Conservation (phyloP, 1,140 invertebrate species). For the Drosophila equinoxialis region DNA sequence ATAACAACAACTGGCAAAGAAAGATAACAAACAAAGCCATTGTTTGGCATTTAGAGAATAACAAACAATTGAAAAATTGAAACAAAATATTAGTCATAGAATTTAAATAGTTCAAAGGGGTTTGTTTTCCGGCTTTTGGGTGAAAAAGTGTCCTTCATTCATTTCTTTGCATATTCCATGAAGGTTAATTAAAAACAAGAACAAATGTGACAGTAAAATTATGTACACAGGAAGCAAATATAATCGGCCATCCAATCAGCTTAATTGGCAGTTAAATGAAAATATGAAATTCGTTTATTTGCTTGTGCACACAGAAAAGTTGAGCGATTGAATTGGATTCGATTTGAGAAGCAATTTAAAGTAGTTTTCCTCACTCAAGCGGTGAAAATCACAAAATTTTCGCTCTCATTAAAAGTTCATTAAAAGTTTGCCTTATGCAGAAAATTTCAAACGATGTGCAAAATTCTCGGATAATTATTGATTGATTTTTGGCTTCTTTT, state of each 20-base stretch:
- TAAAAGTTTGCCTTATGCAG: slow-evolving; percentile 1
- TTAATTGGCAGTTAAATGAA: background rate
- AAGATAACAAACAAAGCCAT: slow-evolving; percentile 45
- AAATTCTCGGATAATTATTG: background rate
- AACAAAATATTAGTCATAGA: slow-evolving; percentile 59
- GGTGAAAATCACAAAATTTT: slow-evolving; percentile 3
- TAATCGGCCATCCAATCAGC: background rate
- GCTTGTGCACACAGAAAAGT: background rate
- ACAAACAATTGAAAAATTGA: slow-evolving; percentile 62
- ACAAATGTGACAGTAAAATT: background rate
- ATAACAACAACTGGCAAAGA: slow-evolving; percentile 23
- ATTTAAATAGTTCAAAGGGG: background rate
- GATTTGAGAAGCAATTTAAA: background rate
- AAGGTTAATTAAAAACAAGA: too few species aligned
- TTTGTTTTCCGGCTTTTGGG: background rate
- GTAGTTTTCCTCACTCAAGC: slow-evolving; percentile 2
- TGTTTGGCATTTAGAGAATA: slow-evolving; percentile 41
- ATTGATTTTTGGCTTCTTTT: background rate
- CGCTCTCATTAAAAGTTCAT: slow-evolving; percentile 4
- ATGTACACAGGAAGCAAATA: background rate
- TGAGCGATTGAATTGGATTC: background rate
- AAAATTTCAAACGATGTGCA: background rate
- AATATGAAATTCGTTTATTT: slow-evolving; percentile 2
- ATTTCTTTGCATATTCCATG: too few species aligned
- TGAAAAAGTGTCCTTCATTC: too few species aligned